Percentiles rank a stretch among this genome's conserved stretches.
Conservation (phyloP, 2,888 invertebrate species). For the Siphlonurus alternatus region DNA sequence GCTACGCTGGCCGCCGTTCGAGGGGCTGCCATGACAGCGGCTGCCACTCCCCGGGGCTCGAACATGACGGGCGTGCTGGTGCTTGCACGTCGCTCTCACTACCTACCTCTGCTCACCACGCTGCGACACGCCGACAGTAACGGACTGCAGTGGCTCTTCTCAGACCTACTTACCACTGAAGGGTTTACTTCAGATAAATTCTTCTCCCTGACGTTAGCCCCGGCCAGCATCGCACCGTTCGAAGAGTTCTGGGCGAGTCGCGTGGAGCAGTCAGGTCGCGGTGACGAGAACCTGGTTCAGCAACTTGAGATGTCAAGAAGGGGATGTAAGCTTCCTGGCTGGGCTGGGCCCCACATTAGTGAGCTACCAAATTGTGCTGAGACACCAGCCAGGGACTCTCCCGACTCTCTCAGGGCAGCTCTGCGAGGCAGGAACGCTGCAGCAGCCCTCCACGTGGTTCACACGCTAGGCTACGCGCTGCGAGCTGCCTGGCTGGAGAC, state of each 20-base stretch:
- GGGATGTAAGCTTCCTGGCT: conserved; percentile 3
- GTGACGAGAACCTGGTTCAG: neutral
- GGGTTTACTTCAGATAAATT: conserved; percentile 6
- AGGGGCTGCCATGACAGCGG: neutral
- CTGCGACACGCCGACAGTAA: neutral
- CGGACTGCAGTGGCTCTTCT: conserved; percentile 11
- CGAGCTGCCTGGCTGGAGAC: conserved; percentile 19
- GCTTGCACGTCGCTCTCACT: neutral
- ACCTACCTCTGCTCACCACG: conserved; percentile 2
- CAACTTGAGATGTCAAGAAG: conserved; percentile 1
- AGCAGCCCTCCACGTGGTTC: conserved; percentile 18
- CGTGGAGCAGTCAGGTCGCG: neutral
- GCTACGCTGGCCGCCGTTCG: neutral
- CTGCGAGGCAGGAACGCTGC: conserved; percentile 12
- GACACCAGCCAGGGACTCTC: neutral
- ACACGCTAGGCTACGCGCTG: conserved; percentile 19
- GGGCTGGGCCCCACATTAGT: conserved; percentile 8
- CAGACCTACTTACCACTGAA: conserved; percentile 9
- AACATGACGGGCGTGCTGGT: neutral
- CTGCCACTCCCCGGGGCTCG: neutral
- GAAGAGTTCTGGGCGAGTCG: conserved; percentile 12
- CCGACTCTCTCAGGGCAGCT: conserved; percentile 2
- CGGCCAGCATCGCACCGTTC: conserved; percentile 9
- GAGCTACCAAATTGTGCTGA: conserved; percentile 6
- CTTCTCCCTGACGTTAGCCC: conserved; percentile 10